These are phyloP conservation scores for Synergus umbraculus DNA, from an alignment of 2,888 invertebrate species.

Conservation along the genomic window DNA sequence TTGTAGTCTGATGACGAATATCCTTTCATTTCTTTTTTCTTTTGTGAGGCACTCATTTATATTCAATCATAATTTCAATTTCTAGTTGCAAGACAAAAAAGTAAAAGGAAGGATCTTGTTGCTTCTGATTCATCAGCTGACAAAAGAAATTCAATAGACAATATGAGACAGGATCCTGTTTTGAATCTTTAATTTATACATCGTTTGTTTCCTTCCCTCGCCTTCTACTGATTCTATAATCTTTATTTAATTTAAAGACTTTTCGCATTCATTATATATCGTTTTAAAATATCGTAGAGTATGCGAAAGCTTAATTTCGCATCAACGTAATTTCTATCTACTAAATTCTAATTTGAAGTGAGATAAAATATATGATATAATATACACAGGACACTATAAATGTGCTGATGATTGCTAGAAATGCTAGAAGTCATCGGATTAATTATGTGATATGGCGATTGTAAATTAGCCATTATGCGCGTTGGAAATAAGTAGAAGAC, in stretches of 20 bases:
- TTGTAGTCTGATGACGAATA: neutral
- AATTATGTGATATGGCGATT: slow-evolving; percentile 1
- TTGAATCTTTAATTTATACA: neutral
- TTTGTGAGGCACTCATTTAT: slow-evolving; percentile 24
- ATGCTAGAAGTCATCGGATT: neutral
- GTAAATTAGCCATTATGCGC: neutral
- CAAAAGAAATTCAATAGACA: slow-evolving; percentile 22
- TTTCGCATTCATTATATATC: no score
- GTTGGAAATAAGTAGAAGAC: neutral
- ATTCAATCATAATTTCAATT: slow-evolving; percentile 27
- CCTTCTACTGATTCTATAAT: neutral
- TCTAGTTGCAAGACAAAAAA: slow-evolving; percentile 31
- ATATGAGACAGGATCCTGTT: slow-evolving; percentile 6
- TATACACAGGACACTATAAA: neutral
- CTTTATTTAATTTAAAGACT: neutral
- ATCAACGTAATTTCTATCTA: neutral
- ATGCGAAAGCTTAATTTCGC: neutral
- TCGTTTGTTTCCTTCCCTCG: neutral
- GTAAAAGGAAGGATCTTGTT: neutral
- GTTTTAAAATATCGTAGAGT: neutral
- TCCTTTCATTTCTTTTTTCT: slow-evolving; percentile 10
- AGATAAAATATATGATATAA: neutral
- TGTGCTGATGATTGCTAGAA: neutral
- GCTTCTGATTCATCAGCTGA: slow-evolving; percentile 22
- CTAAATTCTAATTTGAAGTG: neutral